A percentile compares a stretch with the other conserved stretches of the same genome.
Evolutionary conservation across 2,113 vertebrate species (phyloP).

Genomic region (Silurus glanis): DNA sequence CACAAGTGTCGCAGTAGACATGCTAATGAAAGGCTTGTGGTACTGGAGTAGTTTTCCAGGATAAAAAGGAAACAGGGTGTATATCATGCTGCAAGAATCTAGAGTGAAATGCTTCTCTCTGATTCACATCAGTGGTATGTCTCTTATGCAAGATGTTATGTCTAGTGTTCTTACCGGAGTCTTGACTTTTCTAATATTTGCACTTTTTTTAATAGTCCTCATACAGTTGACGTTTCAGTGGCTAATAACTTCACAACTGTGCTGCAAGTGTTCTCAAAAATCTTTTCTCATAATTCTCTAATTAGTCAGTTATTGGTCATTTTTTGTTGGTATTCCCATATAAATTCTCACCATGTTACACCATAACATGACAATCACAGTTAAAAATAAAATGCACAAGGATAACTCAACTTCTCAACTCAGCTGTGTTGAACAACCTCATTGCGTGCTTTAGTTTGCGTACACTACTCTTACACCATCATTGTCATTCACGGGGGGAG

Average conservation of each 20-base stretch:
- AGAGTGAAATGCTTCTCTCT: constrained; percentile 21
- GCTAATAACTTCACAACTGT: background rate
- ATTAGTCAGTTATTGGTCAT: background rate
- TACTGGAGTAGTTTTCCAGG: constrained; percentile 35
- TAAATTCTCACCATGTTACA: too few species aligned
- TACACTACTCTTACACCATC: background rate
- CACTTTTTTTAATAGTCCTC: background rate
- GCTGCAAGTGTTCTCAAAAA: background rate
- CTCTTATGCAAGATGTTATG: background rate
- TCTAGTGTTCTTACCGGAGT: background rate
- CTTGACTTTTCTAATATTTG: background rate
- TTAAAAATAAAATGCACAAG: too few species aligned
- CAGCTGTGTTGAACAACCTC: background rate
- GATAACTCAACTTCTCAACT: background rate
- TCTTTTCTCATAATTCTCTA: too few species aligned
- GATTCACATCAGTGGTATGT: background rate
- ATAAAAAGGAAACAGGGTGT: constrained; percentile 23
- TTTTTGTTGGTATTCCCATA: too few species aligned
- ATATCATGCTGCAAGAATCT: constrained; percentile 15
- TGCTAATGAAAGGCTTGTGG: constrained; percentile 58
- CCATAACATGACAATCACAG: too few species aligned
- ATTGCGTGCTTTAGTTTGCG: background rate
- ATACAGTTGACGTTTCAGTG: background rate
- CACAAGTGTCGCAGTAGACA: constrained; percentile 22
- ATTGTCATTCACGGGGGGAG: background rate